Evolutionary conservation across 1,140 invertebrate genomes (phyloP).

Genomic region (Bombus haemorrhoidalis): DNA sequence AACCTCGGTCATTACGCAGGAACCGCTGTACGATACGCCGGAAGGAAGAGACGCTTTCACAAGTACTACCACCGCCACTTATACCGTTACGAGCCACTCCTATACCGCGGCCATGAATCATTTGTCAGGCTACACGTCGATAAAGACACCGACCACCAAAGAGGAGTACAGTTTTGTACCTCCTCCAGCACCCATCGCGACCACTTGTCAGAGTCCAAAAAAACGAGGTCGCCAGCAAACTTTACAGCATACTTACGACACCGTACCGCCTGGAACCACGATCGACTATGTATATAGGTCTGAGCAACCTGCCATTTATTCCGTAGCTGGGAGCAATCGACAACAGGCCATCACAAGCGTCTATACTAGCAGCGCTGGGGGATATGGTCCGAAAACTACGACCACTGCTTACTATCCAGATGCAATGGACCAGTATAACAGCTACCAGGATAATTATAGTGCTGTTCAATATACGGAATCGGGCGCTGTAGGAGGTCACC

Average conservation of each 20-base stretch:
- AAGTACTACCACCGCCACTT: constrained; percentile 37
- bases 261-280: constrained; percentile 65
- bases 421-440: constrained; percentile 87
- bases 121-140: constrained; percentile 67
- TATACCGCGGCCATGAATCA: constrained; percentile 73
- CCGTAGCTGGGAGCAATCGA: constrained; percentile 87
- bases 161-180: constrained; percentile 77
- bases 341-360: constrained; percentile 87
- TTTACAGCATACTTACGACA: constrained; percentile 70
- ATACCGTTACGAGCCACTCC: constrained; percentile 58
- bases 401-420: constrained; percentile 85
- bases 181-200: constrained; percentile 65
- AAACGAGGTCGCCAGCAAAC: constrained; percentile 75
- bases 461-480: constrained; percentile 75
- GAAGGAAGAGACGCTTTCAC: constrained; percentile 77
- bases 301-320: constrained; percentile 89
- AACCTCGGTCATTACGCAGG: constrained; percentile 68
- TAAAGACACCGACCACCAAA: constrained; percentile 72
- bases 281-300: constrained; percentile 84
- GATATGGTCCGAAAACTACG: constrained; percentile 84
- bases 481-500: constrained; percentile 75
- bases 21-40: constrained; percentile 79
- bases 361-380: constrained; percentile 86
- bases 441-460: constrained; percentile 77
- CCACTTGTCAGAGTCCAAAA: constrained; percentile 75